Evolutionary conservation across 2,888 invertebrate genomes (phyloP).

Genomic region (Dynastes hyllus): DNA sequence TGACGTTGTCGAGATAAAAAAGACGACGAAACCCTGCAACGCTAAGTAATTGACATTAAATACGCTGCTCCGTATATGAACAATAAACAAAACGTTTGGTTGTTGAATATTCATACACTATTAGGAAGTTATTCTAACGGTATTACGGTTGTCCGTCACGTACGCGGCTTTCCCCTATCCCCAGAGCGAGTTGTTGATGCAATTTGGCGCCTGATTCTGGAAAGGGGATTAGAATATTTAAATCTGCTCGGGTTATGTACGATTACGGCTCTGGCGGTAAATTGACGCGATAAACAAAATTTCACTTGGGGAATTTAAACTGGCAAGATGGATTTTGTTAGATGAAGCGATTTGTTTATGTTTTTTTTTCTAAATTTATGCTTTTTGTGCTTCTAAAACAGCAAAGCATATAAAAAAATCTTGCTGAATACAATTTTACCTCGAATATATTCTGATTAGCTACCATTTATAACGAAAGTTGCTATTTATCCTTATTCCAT

Average conservation of each 20-base stretch:
- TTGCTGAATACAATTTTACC: no score
- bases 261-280: constrained; percentile 8
- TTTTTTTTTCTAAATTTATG: no score
- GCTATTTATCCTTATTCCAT: no score
- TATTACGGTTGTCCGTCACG: constrained; percentile 36
- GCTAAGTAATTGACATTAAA: constrained; percentile 12
- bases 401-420: no score
- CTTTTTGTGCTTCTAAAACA: no score
- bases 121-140: constrained; percentile 32
- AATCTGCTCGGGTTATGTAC: constrained; percentile 17
- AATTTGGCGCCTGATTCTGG: constrained; percentile 26
- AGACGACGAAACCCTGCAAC: not conserved
- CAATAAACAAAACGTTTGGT: constrained; percentile 15
- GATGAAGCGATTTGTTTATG: not conserved
- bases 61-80: not conserved
- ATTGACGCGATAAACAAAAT: constrained; percentile 17
- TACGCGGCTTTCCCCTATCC: constrained; percentile 22
- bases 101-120: constrained; percentile 36
- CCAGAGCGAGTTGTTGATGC: constrained; percentile 26
- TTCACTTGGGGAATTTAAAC: not conserved
- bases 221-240: constrained; percentile 28
- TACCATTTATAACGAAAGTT: no score
- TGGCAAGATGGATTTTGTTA: not conserved
- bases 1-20: not conserved
- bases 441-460: no score